A percentile compares a stretch with the other conserved stretches of the same genome.
These are phyloP conservation scores for Dreissena rostriformis DNA, from an alignment of 1,140 invertebrate genomes.

Conservation along the genomic window DNA sequence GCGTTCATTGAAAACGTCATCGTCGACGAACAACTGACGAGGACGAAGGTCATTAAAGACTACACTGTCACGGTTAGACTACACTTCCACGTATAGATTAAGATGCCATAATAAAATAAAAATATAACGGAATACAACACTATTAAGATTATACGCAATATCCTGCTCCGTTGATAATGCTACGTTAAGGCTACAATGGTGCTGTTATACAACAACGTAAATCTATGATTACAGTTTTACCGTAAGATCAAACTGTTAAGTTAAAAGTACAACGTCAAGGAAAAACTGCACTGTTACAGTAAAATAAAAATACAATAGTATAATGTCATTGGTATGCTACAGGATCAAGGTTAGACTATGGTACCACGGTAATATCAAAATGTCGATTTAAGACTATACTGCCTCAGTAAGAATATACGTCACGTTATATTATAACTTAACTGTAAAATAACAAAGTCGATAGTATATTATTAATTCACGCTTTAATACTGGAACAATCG, in stretches of 20 bases:
- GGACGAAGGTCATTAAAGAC: constrained; percentile 31
- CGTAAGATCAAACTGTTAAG: background rate
- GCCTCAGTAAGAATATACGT: too few relatives aligned
- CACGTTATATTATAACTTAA: too few relatives aligned
- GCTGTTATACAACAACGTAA: background rate
- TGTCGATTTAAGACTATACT: too few relatives aligned
- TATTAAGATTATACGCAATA: background rate
- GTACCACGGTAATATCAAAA: too few relatives aligned
- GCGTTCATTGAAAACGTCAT: constrained; percentile 4
- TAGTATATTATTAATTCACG: too few relatives aligned
- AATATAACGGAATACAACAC: background rate
- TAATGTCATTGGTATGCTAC: too few relatives aligned
- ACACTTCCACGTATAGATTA: background rate
- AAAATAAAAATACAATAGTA: too few relatives aligned
- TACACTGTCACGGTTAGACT: constrained; percentile 39
- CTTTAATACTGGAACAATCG: too few relatives aligned
- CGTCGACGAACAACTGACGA: background rate
- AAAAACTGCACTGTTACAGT: too few relatives aligned
- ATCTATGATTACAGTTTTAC: background rate
- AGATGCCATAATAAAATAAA: background rate
- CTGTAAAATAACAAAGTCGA: too few relatives aligned
- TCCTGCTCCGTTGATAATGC: background rate
- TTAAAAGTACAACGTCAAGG: background rate
- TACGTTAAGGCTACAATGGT: background rate
- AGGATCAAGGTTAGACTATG: too few relatives aligned